These are phyloP conservation scores for Tubiluchus corallicola DNA, from an alignment of 2,888 invertebrate species.

Conservation along the genomic window DNA sequence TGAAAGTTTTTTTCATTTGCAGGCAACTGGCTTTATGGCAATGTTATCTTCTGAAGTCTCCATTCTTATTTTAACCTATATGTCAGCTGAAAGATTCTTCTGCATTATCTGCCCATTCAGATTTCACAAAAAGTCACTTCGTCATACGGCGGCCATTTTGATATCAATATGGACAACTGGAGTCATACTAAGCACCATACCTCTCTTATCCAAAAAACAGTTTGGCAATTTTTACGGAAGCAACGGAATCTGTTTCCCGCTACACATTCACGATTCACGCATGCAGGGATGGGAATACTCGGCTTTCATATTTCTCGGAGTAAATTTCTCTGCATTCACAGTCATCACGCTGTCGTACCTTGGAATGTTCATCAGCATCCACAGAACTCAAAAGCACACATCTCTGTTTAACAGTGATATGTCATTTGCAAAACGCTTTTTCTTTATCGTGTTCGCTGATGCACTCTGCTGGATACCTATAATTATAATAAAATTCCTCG, in stretches of 20 bases:
- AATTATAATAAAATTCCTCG: slow-evolving; percentile 41
- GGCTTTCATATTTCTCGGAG: slow-evolving; percentile 44
- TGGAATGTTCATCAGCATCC: slow-evolving; percentile 43
- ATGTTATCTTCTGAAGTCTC: slow-evolving; percentile 48
- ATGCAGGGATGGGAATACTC: slow-evolving; percentile 50
- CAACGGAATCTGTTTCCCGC: slow-evolving; percentile 43
- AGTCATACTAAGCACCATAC: slow-evolving; percentile 41
- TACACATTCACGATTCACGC: slow-evolving; percentile 47
- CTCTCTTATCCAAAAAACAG: slow-evolving; percentile 40
- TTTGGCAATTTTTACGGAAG: slow-evolving; percentile 38
- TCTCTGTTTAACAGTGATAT: slow-evolving; percentile 38
- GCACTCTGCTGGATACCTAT: slow-evolving; percentile 51
- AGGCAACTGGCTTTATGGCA: slow-evolving; percentile 41
- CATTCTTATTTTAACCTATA: slow-evolving; percentile 44
- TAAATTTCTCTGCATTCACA: slow-evolving; percentile 35
- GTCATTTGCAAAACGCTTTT: slow-evolving; percentile 45
- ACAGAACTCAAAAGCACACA: slow-evolving; percentile 40
- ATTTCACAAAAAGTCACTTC: too few species aligned
- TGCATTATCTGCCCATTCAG: slow-evolving; percentile 12
- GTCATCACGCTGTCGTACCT: slow-evolving; percentile 35
- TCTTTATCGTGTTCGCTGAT: slow-evolving; percentile 48
- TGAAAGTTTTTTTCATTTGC: too few species aligned
- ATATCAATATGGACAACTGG: slow-evolving; percentile 41
- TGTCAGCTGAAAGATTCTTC: slow-evolving; percentile 45
- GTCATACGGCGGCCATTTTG: too few species aligned